Percentiles rank a stretch among this genome's conserved stretches.
Evolutionary conservation across 2,113 vertebrate genomes (phyloP).

Genomic region (Astur gentilis): DNA sequence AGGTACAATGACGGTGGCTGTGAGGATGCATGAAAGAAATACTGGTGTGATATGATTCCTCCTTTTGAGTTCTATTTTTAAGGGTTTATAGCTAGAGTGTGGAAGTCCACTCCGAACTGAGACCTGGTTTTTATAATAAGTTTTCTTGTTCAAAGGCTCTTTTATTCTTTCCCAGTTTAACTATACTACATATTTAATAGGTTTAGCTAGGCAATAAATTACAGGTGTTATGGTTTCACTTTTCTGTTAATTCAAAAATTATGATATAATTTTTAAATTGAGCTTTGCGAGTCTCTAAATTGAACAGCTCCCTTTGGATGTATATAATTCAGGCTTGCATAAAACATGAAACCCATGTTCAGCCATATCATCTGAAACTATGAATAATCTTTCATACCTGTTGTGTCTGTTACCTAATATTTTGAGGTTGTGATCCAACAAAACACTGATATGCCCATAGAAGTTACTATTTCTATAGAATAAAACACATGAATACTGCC

Average conservation of each 20-base stretch:
- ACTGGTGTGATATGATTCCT: background rate
- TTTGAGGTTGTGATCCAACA: background rate
- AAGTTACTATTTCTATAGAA: background rate
- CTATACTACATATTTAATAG: background rate
- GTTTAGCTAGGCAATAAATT: background rate
- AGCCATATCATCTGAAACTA: background rate
- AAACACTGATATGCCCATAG: background rate
- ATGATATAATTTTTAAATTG: background rate
- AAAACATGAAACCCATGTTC: background rate
- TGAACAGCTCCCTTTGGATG: background rate
- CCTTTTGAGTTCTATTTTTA: background rate
- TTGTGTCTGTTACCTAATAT: background rate
- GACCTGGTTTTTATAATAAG: background rate
- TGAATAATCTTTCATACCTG: background rate
- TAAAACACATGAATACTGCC: background rate
- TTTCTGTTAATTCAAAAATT: slow-evolving; percentile 27
- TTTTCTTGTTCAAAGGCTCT: background rate
- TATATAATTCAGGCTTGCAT: background rate
- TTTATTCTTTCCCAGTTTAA: background rate
- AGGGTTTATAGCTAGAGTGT: background rate
- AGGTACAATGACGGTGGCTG: background rate
- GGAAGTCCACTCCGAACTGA: background rate
- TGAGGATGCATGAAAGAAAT: background rate
- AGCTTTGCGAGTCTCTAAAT: background rate
- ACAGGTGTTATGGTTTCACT: background rate